Conservation (phyloP, 2,888 invertebrate species). For the Reticulitermes lucifugus region DNA sequence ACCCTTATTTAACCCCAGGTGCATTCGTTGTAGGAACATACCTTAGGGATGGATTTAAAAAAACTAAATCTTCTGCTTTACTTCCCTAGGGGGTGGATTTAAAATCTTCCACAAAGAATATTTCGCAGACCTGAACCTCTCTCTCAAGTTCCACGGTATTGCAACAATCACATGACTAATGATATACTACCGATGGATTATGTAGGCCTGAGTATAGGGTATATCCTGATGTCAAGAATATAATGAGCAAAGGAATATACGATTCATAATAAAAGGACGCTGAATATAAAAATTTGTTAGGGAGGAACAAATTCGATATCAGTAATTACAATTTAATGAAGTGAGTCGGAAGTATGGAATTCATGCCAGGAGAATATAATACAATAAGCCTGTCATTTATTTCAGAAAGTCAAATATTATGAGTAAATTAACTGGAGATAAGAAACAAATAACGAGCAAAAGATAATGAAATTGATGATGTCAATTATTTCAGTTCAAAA, state of each 20-base stretch:
- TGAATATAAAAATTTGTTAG: background rate
- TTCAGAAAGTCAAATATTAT: background rate
- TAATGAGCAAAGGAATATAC: background rate
- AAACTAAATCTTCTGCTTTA: conserved; percentile 13
- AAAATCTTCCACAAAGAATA: conserved; percentile 24
- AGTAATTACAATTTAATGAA: conserved; percentile 12
- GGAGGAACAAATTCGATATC: background rate
- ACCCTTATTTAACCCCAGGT: conserved; percentile 44
- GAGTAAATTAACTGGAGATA: background rate
- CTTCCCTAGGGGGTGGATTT: background rate
- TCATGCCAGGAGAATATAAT: background rate
- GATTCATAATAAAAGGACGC: background rate
- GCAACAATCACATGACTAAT: conserved; percentile 1
- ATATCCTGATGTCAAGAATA: background rate
- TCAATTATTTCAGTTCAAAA: too few species aligned
- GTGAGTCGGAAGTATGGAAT: background rate
- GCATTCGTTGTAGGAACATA: conserved; percentile 33
- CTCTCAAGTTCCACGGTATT: conserved; percentile 6
- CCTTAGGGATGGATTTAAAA: conserved; percentile 37
- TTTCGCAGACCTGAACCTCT: background rate
- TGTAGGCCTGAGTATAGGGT: background rate
- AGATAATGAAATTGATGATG: too few species aligned
- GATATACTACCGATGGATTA: background rate
- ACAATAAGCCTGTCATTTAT: too few species aligned
- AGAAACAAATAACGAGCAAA: background rate